A percentile compares a stretch with the other conserved stretches of the same genome.
Evolutionary conservation across 2,888 invertebrate genomes (phyloP).

Genomic region (Ceramica pisi): DNA sequence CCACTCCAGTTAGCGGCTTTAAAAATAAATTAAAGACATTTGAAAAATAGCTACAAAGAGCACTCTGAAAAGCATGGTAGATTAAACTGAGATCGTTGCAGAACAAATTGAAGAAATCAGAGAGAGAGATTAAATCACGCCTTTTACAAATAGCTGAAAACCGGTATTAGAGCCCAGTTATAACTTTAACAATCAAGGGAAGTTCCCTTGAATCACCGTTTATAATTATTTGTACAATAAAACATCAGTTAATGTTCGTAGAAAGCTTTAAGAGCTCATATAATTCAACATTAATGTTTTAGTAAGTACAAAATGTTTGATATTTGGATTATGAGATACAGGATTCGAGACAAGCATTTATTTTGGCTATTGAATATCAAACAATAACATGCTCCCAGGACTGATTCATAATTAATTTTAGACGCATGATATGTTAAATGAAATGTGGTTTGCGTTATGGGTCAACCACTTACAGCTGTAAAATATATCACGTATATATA

Average conservation of each 20-base stretch:
- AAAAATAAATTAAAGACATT: constrained; percentile 18
- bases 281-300: constrained; percentile 21
- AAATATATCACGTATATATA: constrained; percentile 21
- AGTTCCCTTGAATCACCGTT: constrained; percentile 60
- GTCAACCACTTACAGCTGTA: constrained; percentile 20
- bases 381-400: constrained; percentile 13
- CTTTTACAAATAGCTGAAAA: constrained; percentile 62
- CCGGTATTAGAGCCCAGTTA: constrained; percentile 56
- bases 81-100: constrained; percentile 27
- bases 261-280: constrained; percentile 23
- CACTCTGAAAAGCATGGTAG: constrained; percentile 22
- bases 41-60: constrained; percentile 13
- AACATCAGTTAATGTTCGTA: constrained; percentile 41
- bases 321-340: background rate
- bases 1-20: background rate
- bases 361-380: background rate
- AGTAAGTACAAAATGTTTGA: background rate
- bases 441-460: constrained; percentile 29
- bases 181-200: constrained; percentile 64
- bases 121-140: constrained; percentile 55
- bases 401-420: constrained; percentile 33
- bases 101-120: constrained; percentile 41
- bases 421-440: constrained; percentile 27
- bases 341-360: background rate
- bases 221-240: constrained; percentile 64